phyloP scores from a whole-genome alignment of 2,888 invertebrate species.

The Andrena dorsata region DNA sequence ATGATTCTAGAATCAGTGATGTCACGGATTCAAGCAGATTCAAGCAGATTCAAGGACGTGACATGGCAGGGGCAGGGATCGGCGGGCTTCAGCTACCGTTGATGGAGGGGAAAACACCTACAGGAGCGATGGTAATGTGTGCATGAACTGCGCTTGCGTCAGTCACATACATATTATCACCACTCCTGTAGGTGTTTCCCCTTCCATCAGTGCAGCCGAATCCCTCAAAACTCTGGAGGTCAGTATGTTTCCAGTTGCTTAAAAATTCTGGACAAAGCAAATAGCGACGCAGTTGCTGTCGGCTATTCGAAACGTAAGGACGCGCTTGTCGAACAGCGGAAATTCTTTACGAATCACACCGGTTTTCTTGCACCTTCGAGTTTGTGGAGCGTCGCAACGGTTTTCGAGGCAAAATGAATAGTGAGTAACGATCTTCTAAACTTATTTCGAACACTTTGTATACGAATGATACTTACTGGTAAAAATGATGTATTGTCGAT shows the following conservation, averaged over 20 bases:
- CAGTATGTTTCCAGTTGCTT: conserved; percentile 25
- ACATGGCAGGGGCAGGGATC: too few species aligned
- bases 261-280: conserved; percentile 49
- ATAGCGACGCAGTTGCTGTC: conserved; percentile 35
- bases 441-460: neutral
- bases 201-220: too few species aligned
- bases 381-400: neutral
- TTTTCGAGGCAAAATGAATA: conserved; percentile 26
- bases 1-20: conserved; percentile 4
- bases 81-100: too few species aligned
- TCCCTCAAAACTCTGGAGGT: too few species aligned
- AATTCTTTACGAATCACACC: neutral
- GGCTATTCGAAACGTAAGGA: neutral
- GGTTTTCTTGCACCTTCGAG: neutral
- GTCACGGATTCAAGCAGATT: conserved; percentile 4
- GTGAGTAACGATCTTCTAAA: conserved; percentile 32
- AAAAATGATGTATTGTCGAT: neutral
- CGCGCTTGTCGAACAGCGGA: too few species aligned
- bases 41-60: conserved; percentile 26
- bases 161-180: too few species aligned
- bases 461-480: neutral
- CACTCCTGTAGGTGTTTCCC: too few species aligned
- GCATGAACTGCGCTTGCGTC: too few species aligned
- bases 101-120: too few species aligned
- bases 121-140: too few species aligned